Evolutionary conservation across 2,797 vertebrate species (phyloP).

Genomic region (Sciaenops ocellatus): DNA sequence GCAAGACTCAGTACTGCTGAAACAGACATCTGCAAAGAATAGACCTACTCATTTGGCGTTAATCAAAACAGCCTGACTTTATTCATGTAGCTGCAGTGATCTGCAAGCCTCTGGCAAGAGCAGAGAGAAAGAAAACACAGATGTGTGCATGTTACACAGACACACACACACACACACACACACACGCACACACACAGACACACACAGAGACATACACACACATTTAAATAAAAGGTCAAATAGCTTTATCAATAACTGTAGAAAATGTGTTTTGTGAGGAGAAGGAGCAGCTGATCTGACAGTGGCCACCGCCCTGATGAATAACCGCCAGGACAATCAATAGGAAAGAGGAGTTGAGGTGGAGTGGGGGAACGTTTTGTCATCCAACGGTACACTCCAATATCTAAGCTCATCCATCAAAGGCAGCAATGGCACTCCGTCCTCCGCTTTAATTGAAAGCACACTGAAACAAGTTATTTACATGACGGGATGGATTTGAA

Average conservation of each 20-base stretch:
- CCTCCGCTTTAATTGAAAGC: slow-evolving; percentile 88
- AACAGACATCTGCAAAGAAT: slow-evolving; percentile 87
- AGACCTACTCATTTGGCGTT: slow-evolving; percentile 85
- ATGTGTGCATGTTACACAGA: slow-evolving; percentile 66
- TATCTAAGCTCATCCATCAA: slow-evolving; percentile 89
- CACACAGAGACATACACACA: slow-evolving; percentile 61
- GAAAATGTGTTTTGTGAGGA: slow-evolving; percentile 84
- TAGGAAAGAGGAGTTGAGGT: slow-evolving; percentile 87
- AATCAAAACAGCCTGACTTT: slow-evolving; percentile 86
- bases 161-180: slow-evolving; percentile 1
- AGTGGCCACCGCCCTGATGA: slow-evolving; percentile 87
- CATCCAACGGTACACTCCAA: slow-evolving; percentile 87
- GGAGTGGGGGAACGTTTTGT: slow-evolving; percentile 86
- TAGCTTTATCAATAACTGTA: slow-evolving; percentile 86
- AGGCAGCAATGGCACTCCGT: slow-evolving; percentile 81
- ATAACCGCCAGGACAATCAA: slow-evolving; percentile 86
- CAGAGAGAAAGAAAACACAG: slow-evolving; percentile 82
- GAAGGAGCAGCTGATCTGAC: slow-evolving; percentile 83
- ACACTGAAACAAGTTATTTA: slow-evolving; percentile 89
- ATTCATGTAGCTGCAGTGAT: slow-evolving; percentile 82
- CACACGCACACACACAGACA: slow-evolving; percentile 44
- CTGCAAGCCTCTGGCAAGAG: slow-evolving; percentile 81
- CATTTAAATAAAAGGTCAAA: slow-evolving; percentile 86
- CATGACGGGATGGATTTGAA: slow-evolving; percentile 86
- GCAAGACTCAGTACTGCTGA: slow-evolving; percentile 71